Evolutionary conservation across 2,113 vertebrate species (phyloP), one percentile per base, ranked within the genome.

Genomic region (Alligator mississippiensis): DNA sequence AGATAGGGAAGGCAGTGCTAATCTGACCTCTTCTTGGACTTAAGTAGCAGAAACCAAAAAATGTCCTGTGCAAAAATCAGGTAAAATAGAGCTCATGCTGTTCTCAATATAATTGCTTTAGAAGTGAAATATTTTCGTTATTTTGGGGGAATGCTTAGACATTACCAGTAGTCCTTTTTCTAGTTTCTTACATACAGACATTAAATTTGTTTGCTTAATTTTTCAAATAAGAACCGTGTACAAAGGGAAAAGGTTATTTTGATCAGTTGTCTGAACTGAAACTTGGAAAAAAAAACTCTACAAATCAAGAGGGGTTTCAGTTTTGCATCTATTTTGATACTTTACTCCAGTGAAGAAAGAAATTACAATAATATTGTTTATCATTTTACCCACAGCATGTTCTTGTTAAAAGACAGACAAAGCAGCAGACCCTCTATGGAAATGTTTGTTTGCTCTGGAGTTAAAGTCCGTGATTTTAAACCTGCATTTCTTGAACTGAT

Each of bases 231-330:
- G 86, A 95, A 58, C 12, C 2, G 0, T 76, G 4, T 61, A 22
- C 28, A 25, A 86, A 63, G 11, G 80, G 58, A 25, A 1, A 77
- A 79, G 80, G 17, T 19, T 77, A 79, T 87, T 87, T 95, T 93
- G 63, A 84, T 91, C 68, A 84, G 47, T 38, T 91, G 21, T 66
- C 24, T 94, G 68, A 88, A 92, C 89, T 64, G 30, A 91, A 95
- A 84, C 17, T 1, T 79, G 47, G 30, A 87, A 61, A 93, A 91
- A 70, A 72, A 72, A 87, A 79, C 5, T 93, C 62, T 70, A 72
- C 47, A 75, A 90, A 84, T 88, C 63, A 22, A 6, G 25, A 76
- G 47, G 82, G 28, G 60, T 0, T 87, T 62, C 5, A n/a, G 54
- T 17, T 55, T 82, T 82, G 58, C 16, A 28, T 4, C 6, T 89